phyloP scores from a whole-genome alignment of 2,888 invertebrate species.

The Melanostoma mellinum region DNA sequence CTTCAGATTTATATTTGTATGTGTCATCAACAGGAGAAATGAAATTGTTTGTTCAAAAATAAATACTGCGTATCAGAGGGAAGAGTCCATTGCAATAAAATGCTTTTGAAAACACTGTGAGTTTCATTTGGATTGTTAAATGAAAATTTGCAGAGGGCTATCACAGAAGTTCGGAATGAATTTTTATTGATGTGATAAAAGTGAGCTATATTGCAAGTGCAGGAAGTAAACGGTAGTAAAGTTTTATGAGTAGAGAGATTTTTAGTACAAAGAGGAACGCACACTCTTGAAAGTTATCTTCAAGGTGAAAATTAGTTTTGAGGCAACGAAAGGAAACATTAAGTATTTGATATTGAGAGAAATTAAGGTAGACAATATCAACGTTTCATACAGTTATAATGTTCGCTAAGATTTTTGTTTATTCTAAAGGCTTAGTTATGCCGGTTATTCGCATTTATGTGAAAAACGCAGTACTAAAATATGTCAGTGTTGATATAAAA shows the following conservation, averaged over 20 bases:
- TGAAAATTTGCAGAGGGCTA: too few relatives aligned
- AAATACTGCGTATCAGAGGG: constrained; percentile 34
- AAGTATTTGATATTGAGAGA: constrained; percentile 10
- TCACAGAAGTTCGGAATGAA: constrained; percentile 3
- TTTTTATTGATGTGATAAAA: constrained; percentile 45
- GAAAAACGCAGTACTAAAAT: too few relatives aligned
- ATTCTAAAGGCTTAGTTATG: too few relatives aligned
- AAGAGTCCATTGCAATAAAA: constrained; percentile 58
- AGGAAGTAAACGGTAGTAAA: constrained; percentile 32
- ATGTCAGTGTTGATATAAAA: too few relatives aligned
- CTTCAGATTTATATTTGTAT: constrained; percentile 60
- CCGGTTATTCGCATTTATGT: too few relatives aligned
- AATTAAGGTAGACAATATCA: background rate
- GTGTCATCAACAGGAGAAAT: constrained; percentile 49
- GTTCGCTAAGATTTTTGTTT: too few relatives aligned
- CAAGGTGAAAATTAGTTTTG: constrained; percentile 26
- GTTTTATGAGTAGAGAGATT: constrained; percentile 37
- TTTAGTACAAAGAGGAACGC: too few relatives aligned
- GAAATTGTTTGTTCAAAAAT: constrained; percentile 57
- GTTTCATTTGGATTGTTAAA: constrained; percentile 29
- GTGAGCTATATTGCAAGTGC: constrained; percentile 40
- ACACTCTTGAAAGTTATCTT: constrained; percentile 13
- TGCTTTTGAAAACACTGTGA: constrained; percentile 39
- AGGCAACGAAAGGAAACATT: constrained; percentile 27
- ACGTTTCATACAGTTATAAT: too few relatives aligned